phyloP scores from a whole-genome alignment of 2,888 invertebrate species.

The Nymphalis polychloros region DNA sequence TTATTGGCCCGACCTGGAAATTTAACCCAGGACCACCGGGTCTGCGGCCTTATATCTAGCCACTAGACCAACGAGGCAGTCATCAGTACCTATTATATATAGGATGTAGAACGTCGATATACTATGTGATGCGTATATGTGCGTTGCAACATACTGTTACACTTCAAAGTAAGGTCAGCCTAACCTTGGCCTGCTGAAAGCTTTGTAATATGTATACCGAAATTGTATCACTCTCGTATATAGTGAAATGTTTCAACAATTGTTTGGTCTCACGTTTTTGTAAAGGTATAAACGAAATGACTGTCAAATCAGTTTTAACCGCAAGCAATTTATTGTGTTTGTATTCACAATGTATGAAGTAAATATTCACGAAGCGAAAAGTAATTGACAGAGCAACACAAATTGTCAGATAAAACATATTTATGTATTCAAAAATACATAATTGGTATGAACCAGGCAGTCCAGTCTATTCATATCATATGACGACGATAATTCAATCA shows the following conservation, averaged over 20 bases:
- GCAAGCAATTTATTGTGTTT: neutral
- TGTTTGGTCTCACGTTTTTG: neutral
- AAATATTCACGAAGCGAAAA: neutral
- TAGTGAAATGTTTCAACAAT: neutral
- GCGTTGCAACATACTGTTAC: neutral
- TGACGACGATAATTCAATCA: too few species aligned
- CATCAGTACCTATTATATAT: too few species aligned
- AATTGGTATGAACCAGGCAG: too few species aligned
- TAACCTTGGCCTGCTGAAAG: constrained; percentile 4
- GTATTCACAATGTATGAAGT: neutral
- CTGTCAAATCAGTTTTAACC: neutral
- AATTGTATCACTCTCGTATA: neutral
- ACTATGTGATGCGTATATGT: neutral
- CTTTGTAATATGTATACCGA: neutral
- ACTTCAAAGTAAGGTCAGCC: constrained; percentile 3
- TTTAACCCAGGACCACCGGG: too few species aligned
- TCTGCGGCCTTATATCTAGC: too few species aligned
- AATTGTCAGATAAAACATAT: neutral
- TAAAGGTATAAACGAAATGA: neutral
- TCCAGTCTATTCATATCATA: too few species aligned
- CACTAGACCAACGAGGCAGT: too few species aligned
- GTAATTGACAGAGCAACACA: neutral
- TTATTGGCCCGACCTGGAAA: too few species aligned
- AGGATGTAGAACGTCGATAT: neutral
- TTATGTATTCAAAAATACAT: too few species aligned